Conservation (phyloP, 2,797 vertebrate genomes). For the Gymnodraco acuticeps region DNA sequence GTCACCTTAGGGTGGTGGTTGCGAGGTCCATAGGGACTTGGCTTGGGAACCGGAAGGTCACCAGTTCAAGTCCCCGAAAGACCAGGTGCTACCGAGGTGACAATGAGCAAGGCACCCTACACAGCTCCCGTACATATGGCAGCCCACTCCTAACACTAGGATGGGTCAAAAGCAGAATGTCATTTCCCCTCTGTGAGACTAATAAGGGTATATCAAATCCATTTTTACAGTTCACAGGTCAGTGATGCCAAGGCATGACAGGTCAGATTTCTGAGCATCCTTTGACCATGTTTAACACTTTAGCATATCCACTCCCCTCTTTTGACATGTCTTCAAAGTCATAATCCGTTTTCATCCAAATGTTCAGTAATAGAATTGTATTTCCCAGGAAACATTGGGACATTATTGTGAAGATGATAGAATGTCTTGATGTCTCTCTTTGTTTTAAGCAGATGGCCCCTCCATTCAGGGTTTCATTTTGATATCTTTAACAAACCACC, state of each 20-base stretch:
- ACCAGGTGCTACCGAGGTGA: too few species aligned
- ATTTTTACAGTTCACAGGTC: neutral
- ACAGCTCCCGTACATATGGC: too few species aligned
- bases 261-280: neutral
- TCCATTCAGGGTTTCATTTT: constrained; percentile 36
- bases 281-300: neutral
- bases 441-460: constrained; percentile 28
- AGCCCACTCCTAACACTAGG: too few species aligned
- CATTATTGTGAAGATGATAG: constrained; percentile 2
- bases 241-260: neutral
- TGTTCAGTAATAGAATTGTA: constrained; percentile 5
- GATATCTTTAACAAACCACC: constrained; percentile 69
- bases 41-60: too few species aligned
- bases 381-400: constrained; percentile 21
- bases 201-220: too few species aligned
- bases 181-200: too few species aligned
- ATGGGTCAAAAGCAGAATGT: too few species aligned
- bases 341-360: neutral
- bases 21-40: too few species aligned
- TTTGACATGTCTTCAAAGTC: too few species aligned
- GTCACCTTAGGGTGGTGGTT: neutral
- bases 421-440: neutral
- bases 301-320: neutral
- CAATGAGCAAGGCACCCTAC: too few species aligned
- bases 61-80: too few species aligned